Base-by-base conservation (phyloP, 2,797 vertebrate genomes). In the Onychomys leucogaster region DNA sequence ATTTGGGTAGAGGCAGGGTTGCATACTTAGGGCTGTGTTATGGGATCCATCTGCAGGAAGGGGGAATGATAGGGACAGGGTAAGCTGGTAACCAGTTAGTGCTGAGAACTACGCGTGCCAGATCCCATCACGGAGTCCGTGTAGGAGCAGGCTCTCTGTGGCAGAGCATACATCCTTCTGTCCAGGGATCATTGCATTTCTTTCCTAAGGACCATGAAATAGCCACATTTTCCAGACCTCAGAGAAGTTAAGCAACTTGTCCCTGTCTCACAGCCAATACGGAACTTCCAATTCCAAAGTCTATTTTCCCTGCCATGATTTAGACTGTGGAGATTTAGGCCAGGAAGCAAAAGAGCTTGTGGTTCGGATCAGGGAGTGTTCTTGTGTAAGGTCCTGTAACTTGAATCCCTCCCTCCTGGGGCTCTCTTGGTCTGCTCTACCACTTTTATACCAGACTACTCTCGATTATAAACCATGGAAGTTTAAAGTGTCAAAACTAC, bases 71-170 rank as follows among this genome's bases (percentile, higher is more conserved):
- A 7, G 65, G 86, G 34, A 29, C 49, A 52, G 37, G 3, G 1
- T 27, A n/a, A 78, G 12, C 81, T 43, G 3, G 32, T 9, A 7
- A 29, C 85, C 17, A 0, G 25, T 71, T 34, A 32, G 29, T 0
- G 0, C 57, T 17, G 83, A 52, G 49, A 23, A 23, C 8, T 14
- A 2, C 2, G 1, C 6, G 32, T 5, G 25, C 84, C 49, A 2
- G 63, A 34, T 57, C 2, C 4, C 13, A 1, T 59, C 41, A 4
- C 14, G 13, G 82, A 84, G 52, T 29, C 49, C 57, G 37, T 86
- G 9, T 65, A 27, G 37, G 5, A 14, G n/a, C 55, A 0, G 1
- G 49, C 73, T 55, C 0, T 1, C 11, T 3, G 10, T 4, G 49
- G 55, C 55, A 57, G 29, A 16, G 23, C 19, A 8, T 37, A 32